Conservation (phyloP, 2,113 vertebrate species). For the Erpornis zantholeuca region DNA sequence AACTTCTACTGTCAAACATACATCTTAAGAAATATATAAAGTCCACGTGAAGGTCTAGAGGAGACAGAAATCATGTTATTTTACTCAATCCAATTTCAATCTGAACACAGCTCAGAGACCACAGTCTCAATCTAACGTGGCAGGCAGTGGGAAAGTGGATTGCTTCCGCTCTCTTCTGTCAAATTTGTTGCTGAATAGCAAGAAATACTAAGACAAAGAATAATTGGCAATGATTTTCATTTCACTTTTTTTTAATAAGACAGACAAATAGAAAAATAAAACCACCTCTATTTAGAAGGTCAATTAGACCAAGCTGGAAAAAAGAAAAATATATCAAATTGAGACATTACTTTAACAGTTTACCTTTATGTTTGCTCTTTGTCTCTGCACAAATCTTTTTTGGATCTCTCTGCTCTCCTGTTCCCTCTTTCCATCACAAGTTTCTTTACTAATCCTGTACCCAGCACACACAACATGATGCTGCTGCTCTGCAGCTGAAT, state of each 20-base stretch:
- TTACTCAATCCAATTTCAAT: background rate
- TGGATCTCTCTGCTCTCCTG: background rate
- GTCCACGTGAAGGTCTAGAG: background rate
- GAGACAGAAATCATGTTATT: background rate
- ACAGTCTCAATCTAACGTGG: background rate
- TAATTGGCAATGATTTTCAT: background rate
- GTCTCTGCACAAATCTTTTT: background rate
- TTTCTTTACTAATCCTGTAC: background rate
- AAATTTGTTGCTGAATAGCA: background rate
- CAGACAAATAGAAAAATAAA: background rate
- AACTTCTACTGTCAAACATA: background rate
- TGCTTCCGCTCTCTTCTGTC: background rate
- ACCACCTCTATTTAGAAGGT: background rate
- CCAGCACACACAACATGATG: fast-evolving
- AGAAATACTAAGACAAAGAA: background rate
- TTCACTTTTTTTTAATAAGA: background rate
- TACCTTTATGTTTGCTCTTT: background rate
- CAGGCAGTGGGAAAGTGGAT: background rate
- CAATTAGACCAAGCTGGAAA: background rate
- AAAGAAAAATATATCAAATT: background rate
- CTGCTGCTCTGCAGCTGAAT: background rate
- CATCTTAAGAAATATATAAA: background rate
- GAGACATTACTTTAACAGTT: background rate
- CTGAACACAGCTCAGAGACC: background rate
- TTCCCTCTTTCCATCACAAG: background rate